Evolutionary conservation across 2,797 vertebrate genomes (phyloP), one percentile per base, ranked within the genome.

Genomic region (Sternotherus odoratus): DNA sequence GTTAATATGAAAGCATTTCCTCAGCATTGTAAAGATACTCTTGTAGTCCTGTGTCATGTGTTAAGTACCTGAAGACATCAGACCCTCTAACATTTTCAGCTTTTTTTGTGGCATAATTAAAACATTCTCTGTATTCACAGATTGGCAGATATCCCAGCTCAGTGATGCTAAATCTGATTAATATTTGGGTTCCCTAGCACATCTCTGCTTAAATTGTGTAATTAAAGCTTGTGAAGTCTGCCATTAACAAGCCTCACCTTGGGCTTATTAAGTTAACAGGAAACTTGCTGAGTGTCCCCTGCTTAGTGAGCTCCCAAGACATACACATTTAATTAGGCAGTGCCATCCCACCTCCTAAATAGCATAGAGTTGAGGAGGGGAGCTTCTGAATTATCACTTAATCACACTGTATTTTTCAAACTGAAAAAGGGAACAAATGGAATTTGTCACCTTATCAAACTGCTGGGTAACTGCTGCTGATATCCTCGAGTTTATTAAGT

Each of bases 111-210:
- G 23, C 12, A 36, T 23, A 3, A 0, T 2, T 43, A 1, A 43
- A 57, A 16, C 3, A 6, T 0, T 0, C 15, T 1, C 1, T 12
- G 26, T 19, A 4, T 10, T 74, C 80, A 15, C 56, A 43, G 1
- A 13, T 24, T 15, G 12, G 24, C 33, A n/a, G 21, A 49, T 30
- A 46, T 16, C 48, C 30, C n/a, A 24, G 49, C 3, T 82, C 46
- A n/a, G 8, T 24, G 30, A 5, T 11, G 50, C 46, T 26, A 15
- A 50, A 46, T 3, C 24, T 60, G 77, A 13, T 63, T 79, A 79
- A 3, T 39, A 84, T 53, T 51, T 28, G 33, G 13, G 57, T 51
- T 82, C 49, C 46, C 77, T 77, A 81, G 12, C 78, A 83, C 36
- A 50, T 46, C 66, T 69, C 57, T 81, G 15, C 63, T 39, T 82